Evolutionary conservation across 2,888 invertebrate genomes (phyloP).

Genomic region (Pseudanteris insignis): DNA sequence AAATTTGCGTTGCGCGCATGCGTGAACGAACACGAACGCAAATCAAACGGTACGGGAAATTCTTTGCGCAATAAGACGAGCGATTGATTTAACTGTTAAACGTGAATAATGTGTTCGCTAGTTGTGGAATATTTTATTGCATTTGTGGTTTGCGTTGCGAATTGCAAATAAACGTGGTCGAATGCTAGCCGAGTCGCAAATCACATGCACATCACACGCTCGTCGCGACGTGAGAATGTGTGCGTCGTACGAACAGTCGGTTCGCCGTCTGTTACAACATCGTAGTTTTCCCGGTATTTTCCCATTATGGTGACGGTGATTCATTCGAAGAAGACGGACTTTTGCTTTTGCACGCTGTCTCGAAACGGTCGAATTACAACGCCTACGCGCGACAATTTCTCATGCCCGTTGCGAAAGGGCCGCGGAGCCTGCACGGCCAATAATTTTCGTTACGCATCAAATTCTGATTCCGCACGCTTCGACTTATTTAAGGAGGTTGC

Average conservation of each 20-base stretch:
- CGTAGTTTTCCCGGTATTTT: conserved; percentile 1
- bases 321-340: background rate
- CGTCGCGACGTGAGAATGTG: background rate
- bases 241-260: background rate
- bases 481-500: too few species aligned
- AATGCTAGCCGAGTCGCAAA: background rate
- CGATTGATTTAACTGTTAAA: background rate
- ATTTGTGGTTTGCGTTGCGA: background rate
- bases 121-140: background rate
- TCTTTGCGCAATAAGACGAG: background rate
- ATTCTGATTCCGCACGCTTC: too few species aligned
- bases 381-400: background rate
- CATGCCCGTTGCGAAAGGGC: too few species aligned
- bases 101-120: background rate
- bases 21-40: too few species aligned
- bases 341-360: background rate
- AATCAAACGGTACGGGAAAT: too few species aligned
- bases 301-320: background rate
- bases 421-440: too few species aligned
- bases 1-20: too few species aligned
- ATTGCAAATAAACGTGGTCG: background rate
- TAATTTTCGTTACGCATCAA: too few species aligned
- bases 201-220: conserved; percentile 1
- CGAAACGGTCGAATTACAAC: background rate
- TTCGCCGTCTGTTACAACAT: background rate